These are phyloP conservation scores for Rhinopomastus cyanomelas DNA, from an alignment of 2,113 vertebrate species.

Conservation along the genomic window DNA sequence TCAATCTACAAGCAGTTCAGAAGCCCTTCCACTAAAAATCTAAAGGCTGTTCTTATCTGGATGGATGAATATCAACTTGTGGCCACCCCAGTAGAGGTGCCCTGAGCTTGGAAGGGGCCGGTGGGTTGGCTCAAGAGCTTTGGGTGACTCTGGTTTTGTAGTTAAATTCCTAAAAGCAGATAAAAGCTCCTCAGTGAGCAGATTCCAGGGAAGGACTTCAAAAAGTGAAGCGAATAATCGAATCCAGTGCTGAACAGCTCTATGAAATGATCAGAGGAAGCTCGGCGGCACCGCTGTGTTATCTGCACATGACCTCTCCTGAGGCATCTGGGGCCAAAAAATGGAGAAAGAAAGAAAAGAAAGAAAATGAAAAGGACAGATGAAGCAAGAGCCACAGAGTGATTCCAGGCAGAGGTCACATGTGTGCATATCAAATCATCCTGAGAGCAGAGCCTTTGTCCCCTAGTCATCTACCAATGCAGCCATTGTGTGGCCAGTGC, in stretches of 20 bases:
- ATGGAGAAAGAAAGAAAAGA: neutral
- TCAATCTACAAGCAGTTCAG: neutral
- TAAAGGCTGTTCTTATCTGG: neutral
- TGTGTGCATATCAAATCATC: slow-evolving; percentile 30
- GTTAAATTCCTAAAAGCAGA: neutral
- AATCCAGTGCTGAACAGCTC: neutral
- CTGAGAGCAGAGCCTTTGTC: slow-evolving; percentile 65
- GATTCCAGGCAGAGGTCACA: slow-evolving; percentile 57
- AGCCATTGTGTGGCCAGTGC: slow-evolving; percentile 72
- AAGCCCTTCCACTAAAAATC: neutral
- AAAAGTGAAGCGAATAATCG: neutral
- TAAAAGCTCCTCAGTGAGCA: neutral
- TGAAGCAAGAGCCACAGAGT: neutral
- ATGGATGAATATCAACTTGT: neutral
- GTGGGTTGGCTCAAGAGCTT: neutral
- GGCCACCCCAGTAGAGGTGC: neutral
- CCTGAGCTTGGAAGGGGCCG: neutral
- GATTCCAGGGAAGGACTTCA: neutral
- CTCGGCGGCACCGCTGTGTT: neutral
- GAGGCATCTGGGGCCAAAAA: neutral
- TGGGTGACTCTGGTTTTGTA: neutral
- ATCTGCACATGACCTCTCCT: slow-evolving; percentile 42
- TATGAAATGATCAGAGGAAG: neutral
- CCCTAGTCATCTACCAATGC: slow-evolving; percentile 71
- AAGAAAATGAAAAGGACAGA: neutral